Conservation (phyloP, 1,140 invertebrate species). For the Drosophila athabasca region DNA sequence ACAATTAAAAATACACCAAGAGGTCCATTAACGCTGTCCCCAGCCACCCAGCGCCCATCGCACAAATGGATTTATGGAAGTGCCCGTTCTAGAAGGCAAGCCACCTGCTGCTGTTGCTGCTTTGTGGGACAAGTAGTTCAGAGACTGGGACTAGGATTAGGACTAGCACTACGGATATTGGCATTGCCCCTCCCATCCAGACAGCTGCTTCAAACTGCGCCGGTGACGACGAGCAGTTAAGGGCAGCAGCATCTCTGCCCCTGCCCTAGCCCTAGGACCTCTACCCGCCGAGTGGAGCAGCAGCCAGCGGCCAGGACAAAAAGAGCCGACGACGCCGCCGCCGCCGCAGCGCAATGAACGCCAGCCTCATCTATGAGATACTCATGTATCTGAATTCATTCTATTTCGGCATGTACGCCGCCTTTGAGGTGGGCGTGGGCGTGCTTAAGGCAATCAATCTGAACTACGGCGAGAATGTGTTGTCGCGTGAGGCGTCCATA, state of each 20-base stretch:
- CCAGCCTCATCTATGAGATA: conserved; percentile 91
- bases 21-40: conserved; percentile 53
- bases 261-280: neutral
- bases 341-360: conserved; percentile 84
- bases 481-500: conserved; percentile 90
- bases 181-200: too few relatives aligned
- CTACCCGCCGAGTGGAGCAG: conserved; percentile 18
- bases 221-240: conserved; percentile 56
- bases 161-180: neutral
- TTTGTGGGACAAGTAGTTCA: conserved; percentile 15
- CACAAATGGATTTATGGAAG: conserved; percentile 18
- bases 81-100: conserved; percentile 47
- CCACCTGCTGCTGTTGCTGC: conserved; percentile 60
- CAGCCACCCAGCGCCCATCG: conserved; percentile 32
- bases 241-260: conserved; percentile 42
- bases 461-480: conserved; percentile 88
- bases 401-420: conserved; percentile 92
- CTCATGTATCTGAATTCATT: conserved; percentile 92
- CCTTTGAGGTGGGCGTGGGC: conserved; percentile 90
- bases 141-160: conserved; percentile 16
- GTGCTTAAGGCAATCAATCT: conserved; percentile 91
- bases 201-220: conserved; percentile 62
- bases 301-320: conserved; percentile 19
- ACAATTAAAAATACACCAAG: conserved; percentile 73
- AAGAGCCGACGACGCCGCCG: conserved; percentile 5